Conservation (phyloP, 1,140 invertebrate genomes). For the Paralvinella palmiformis region DNA sequence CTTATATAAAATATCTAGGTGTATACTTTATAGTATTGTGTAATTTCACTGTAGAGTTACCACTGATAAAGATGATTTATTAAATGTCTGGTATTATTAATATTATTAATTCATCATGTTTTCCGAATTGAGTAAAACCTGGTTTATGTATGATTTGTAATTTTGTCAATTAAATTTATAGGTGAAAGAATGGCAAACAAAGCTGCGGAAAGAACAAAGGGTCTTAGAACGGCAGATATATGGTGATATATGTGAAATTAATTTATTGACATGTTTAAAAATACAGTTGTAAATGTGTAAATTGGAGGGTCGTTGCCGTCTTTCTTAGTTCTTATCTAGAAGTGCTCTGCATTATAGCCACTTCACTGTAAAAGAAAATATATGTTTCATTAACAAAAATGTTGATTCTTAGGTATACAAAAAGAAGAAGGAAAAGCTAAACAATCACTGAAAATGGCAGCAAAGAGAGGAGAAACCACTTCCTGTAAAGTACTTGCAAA, state of each 20-base stretch:
- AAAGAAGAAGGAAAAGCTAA: conserved; percentile 97
- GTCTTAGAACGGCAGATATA: conserved; percentile 88
- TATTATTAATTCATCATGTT: too few species aligned
- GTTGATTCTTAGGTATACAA: conserved; percentile 68
- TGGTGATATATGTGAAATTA: conserved; percentile 53
- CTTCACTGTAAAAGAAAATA: background rate
- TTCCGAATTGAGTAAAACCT: too few species aligned
- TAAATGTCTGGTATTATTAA: too few species aligned
- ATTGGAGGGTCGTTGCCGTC: conserved; percentile 2
- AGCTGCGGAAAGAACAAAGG: conserved; percentile 86
- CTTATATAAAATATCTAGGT: too few species aligned
- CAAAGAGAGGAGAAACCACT: conserved; percentile 91
- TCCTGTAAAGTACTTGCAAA: conserved; percentile 92
- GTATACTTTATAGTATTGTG: too few species aligned
- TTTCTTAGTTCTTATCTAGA: background rate
- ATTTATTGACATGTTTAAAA: conserved; percentile 1
- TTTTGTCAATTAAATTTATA: too few species aligned
- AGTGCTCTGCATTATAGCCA: background rate
- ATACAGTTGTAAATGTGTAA: background rate
- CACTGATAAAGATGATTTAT: too few species aligned
- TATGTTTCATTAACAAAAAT: conserved; percentile 1
- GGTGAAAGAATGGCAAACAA: conserved; percentile 92
- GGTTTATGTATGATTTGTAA: too few species aligned
- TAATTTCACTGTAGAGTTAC: too few species aligned
- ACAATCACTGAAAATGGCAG: conserved; percentile 86